Evolutionary conservation across 2,113 vertebrate genomes (phyloP).

Genomic region (Ictalurus furcatus): DNA sequence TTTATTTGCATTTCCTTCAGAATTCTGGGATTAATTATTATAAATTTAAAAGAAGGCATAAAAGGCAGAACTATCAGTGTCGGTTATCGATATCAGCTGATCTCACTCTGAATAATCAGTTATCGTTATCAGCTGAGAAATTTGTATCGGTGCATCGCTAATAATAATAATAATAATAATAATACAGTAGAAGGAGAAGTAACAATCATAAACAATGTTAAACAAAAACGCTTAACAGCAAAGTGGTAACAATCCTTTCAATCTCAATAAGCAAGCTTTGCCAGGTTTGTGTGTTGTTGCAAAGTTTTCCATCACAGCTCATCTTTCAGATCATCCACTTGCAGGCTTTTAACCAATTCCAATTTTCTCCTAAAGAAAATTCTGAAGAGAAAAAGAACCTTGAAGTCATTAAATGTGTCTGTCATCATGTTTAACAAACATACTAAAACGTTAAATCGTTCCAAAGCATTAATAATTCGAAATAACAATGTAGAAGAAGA

Average conservation of each 20-base stretch:
- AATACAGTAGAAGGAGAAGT: too few species aligned
- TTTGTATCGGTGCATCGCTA: too few species aligned
- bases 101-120: too few species aligned
- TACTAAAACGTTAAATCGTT: background rate
- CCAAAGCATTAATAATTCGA: background rate
- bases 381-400: background rate
- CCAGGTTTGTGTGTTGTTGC: background rate
- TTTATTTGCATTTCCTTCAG: too few species aligned
- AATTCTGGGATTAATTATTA: too few species aligned
- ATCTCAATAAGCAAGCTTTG: background rate
- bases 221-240: background rate
- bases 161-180: too few species aligned
- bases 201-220: background rate
- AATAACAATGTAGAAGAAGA: background rate
- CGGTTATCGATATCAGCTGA: too few species aligned
- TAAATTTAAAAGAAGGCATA: too few species aligned
- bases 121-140: too few species aligned
- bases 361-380: constrained; percentile 23
- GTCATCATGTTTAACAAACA: background rate
- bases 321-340: background rate
- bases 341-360: background rate
- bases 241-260: background rate
- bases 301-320: background rate
- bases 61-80: too few species aligned
- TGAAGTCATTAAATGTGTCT: background rate